phyloP scores from a whole-genome alignment of 2,113 vertebrate species.

The Tricholaema leucomelas region DNA sequence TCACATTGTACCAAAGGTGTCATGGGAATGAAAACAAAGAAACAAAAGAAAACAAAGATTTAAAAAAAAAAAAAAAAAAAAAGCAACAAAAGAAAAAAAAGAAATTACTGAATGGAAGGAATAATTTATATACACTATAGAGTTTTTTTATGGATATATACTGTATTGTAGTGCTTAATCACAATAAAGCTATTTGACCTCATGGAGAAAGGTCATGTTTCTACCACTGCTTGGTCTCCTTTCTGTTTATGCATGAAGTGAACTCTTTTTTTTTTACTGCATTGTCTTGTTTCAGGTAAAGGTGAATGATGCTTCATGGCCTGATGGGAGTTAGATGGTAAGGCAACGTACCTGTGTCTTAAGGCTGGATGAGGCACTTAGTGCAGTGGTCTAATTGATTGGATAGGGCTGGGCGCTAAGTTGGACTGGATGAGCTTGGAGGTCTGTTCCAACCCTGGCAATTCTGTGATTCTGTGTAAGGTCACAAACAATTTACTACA shows the following conservation, averaged over 20 bases:
- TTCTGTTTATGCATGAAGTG: slow-evolving; percentile 31
- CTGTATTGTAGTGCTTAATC: slow-evolving; percentile 86
- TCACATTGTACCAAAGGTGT: slow-evolving; percentile 86
- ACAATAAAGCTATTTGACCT: slow-evolving; percentile 86
- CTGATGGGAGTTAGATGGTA: not conserved
- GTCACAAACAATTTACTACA: not conserved
- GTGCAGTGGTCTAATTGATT: too few species aligned
- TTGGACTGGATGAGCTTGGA: too few species aligned
- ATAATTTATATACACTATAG: slow-evolving; percentile 86
- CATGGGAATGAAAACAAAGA: slow-evolving; percentile 65
- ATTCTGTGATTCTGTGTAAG: too few species aligned
- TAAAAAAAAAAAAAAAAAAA: slow-evolving; percentile 20
- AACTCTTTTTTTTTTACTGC: not conserved
- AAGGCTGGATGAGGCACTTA: too few species aligned
- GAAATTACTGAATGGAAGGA: slow-evolving; percentile 79
- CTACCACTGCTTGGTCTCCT: slow-evolving; percentile 72
- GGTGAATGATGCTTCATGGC: not conserved
- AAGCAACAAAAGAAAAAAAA: slow-evolving; percentile 42
- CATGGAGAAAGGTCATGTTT: slow-evolving; percentile 84
- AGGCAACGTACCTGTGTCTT: not conserved
- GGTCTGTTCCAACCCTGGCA: too few species aligned
- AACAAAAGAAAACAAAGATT: slow-evolving; percentile 25
- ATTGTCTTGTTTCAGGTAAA: not conserved
- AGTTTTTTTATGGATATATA: slow-evolving; percentile 86
- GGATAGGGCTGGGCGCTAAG: too few species aligned